Base-by-base conservation (phyloP, 2,797 vertebrate species). In the Taeniopygia guttata region DNA sequence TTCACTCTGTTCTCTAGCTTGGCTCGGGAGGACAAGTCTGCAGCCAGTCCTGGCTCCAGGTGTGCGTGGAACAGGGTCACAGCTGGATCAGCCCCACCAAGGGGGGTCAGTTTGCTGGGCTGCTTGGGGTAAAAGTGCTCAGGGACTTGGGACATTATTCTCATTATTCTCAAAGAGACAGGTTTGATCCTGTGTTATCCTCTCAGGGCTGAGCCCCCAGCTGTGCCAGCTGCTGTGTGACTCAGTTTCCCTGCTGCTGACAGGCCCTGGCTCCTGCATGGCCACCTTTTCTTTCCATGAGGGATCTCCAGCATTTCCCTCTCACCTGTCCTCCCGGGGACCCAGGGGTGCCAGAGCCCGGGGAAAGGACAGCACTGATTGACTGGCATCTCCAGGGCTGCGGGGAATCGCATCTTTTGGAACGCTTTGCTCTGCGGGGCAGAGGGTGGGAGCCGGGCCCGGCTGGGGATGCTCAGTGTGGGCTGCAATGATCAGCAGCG, bases 181-280 rank as follows among this genome's bases (percentile, higher is more conserved):
- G 22, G 14, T 56, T 46, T 38, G 38, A 23, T 56, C 25, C 29
- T 10, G 17, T 2, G 0, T 66, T 56, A 11, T 23, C 46, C 51
- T 45, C n/a, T 27, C 51, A 16, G 27, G 42, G 20, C 10, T 48
- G 84, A 42, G 73, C 36, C 21, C 51, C 22, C 48, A 25, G 66
- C 73, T 14, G 34, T 12, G 36, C 6, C 62, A 58, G 72, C 88
- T 1, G 5, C 69, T 38, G 42, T 1, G 42, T 62, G 84, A 32
- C 90, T 95, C 74, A 10, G 72, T 94, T 95, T 89, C 92, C 81
- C 86, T 14, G 23, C 62, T 81, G 64, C 69, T 46, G 10, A 26
- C 26, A 5, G 5, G 43, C 36, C 13, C 16, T 25, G 2, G 5
- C 23, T 62, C 25, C 27, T 56, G 29, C 29, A 3, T 0, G 59